Conservation (phyloP, 1,140 invertebrate genomes). For the Drosophila micromelanica region DNA sequence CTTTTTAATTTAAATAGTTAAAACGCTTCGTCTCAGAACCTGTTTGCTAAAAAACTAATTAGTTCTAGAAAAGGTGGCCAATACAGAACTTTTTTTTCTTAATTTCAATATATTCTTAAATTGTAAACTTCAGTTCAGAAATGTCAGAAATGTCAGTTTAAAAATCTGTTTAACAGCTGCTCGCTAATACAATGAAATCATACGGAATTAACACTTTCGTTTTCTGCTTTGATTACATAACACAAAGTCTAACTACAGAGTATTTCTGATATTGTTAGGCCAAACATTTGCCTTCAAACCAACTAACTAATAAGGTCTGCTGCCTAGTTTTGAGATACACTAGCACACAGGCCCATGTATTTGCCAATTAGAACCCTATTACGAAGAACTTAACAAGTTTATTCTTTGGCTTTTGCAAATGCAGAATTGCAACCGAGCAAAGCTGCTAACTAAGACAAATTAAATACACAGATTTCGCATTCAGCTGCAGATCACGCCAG, state of each 20-base stretch:
- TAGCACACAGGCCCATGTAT: slow-evolving; percentile 32
- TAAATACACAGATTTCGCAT: slow-evolving; percentile 60
- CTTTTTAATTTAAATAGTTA: no score
- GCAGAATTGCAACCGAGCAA: slow-evolving; percentile 53
- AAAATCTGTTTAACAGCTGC: slow-evolving; percentile 32
- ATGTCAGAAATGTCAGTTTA: background rate
- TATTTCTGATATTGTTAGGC: slow-evolving; percentile 1
- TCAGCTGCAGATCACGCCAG: slow-evolving; percentile 5
- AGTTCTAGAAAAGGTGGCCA: no score
- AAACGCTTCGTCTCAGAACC: no score
- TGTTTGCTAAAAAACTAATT: no score
- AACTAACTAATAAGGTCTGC: slow-evolving; percentile 8
- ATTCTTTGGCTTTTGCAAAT: slow-evolving; percentile 33
- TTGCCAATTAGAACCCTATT: slow-evolving; percentile 67
- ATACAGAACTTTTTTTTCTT: no score
- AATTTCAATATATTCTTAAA: background rate
- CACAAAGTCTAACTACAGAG: slow-evolving; percentile 2
- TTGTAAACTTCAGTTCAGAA: background rate
- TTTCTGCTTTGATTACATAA: slow-evolving; percentile 59
- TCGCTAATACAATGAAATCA: slow-evolving; percentile 44
- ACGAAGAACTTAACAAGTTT: slow-evolving; percentile 57
- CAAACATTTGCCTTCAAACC: slow-evolving; percentile 22
- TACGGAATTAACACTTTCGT: slow-evolving; percentile 60
- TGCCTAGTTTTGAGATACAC: slow-evolving; percentile 4
- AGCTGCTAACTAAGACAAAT: slow-evolving; percentile 62